Evolutionary conservation across 2,797 vertebrate genomes (phyloP).

Genomic region (Microchirus variegatus): DNA sequence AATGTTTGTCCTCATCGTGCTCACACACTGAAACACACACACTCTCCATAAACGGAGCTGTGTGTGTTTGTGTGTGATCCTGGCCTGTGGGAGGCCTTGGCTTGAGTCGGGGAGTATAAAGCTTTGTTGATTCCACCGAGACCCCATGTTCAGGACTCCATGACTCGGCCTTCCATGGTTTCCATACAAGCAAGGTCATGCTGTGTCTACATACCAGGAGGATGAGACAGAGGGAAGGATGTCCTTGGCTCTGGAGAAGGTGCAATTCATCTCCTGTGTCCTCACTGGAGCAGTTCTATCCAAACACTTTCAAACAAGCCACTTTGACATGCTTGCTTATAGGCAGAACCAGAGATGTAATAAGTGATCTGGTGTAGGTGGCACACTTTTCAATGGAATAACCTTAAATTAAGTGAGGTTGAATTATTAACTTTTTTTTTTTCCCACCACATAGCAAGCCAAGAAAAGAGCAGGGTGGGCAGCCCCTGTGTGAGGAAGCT

Average conservation of each 20-base stretch:
- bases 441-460: conserved; percentile 41
- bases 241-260: conserved; percentile 62
- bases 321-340: conserved; percentile 4
- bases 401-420: conserved; percentile 38
- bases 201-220: conserved; percentile 46
- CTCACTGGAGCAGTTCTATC: conserved; percentile 17
- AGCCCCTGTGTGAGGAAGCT: conserved; percentile 65
- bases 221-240: conserved; percentile 27
- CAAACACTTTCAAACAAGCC: conserved; percentile 3
- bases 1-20: conserved; percentile 54
- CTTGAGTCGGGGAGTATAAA: conserved; percentile 36
- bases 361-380: conserved; percentile 12
- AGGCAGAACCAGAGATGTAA: neutral
- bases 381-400: conserved; percentile 23
- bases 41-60: conserved; percentile 20
- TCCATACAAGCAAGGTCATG: conserved; percentile 37
- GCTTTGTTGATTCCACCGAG: conserved; percentile 52
- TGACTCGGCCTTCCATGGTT: conserved; percentile 48
- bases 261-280: conserved; percentile 57
- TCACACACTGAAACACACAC: conserved; percentile 17
- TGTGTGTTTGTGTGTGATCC: conserved; percentile 48
- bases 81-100: conserved; percentile 55
- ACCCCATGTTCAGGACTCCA: conserved; percentile 51
- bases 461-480: conserved; percentile 64
- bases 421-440: conserved; percentile 37